These are phyloP conservation scores for Lepisosteus oculatus DNA, from an alignment of 2,113 vertebrate species.

Conservation along the genomic window DNA sequence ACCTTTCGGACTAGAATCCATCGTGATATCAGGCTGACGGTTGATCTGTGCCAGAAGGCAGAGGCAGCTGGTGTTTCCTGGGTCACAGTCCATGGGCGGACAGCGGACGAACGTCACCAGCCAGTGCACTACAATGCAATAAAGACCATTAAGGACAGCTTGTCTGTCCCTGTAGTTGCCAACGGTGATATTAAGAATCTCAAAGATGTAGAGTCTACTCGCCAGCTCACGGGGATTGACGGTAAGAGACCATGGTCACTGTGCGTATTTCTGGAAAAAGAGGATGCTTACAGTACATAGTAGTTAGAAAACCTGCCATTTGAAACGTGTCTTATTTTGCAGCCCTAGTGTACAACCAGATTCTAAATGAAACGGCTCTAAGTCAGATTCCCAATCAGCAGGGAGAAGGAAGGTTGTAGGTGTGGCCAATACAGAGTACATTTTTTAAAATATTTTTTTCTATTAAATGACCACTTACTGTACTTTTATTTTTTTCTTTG, in stretches of 20 bases:
- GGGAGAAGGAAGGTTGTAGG: no score
- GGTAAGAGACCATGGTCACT: slow-evolving; percentile 63
- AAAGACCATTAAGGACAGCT: slow-evolving; percentile 86
- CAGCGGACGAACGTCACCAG: slow-evolving; percentile 87
- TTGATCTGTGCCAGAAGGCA: slow-evolving; percentile 92
- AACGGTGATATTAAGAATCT: slow-evolving; percentile 90
- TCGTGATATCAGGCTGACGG: slow-evolving; percentile 78
- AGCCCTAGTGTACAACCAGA: no score
- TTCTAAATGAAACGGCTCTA: no score
- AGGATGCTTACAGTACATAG: no score
- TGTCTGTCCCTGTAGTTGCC: slow-evolving; percentile 85
- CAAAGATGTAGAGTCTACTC: slow-evolving; percentile 77
- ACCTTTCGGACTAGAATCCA: slow-evolving; percentile 75
- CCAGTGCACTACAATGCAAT: slow-evolving; percentile 91
- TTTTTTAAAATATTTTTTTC: no score
- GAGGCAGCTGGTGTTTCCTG: slow-evolving; percentile 89
- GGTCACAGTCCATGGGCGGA: slow-evolving; percentile 93
- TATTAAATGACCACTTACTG: no score
- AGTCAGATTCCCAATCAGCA: no score
- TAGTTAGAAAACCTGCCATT: no score
- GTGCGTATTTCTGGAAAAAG: no score
- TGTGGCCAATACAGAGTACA: no score
- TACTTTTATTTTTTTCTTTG: no score
- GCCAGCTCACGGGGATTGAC: slow-evolving; percentile 79
- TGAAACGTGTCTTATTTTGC: no score